Evolutionary conservation across 2,888 invertebrate species (phyloP), one percentile per base, ranked within the genome.

Genomic region (Noctua janthina): DNA sequence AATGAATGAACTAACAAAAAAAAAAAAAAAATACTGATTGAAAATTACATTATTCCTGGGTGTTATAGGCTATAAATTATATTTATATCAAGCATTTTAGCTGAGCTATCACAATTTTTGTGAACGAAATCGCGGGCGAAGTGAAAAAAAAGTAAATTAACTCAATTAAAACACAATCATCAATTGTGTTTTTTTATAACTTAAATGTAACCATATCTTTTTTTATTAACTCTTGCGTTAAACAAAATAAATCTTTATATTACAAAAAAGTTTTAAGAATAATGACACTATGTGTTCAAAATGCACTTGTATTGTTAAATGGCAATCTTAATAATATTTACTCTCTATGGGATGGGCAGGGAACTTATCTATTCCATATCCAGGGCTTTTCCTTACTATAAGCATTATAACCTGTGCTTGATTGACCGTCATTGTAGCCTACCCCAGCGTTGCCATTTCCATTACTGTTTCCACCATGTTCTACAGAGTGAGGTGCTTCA

Each of bases 311-410:
- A 66, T 35, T 64, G 35, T 1, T 39, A 39, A 39, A 66, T 20
- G 39, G 6, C 39, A 43, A 67, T 67, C 7, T 67, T 67, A 23
- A 17, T 35, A 29, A 8, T 70, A 67, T 35, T 49, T 8, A 49
- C 2, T 78, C 0, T 5, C 0, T n/a, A n/a, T 2, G 4, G 10
- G 46, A 20, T 2, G 4, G 10, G 10, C 20, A 35, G 11, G 3
- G 20, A 1, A 46, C 15, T 15, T 73, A 78, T 67, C 29, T 62
- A 56, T 23, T 23, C 86, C 84, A 86, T 66, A 82, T 29, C 86
- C 84, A 84, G 4, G 10, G 49, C 0, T 77, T 51, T 29, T 73
- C 69, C 54, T 23, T 11, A 20, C 7, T 68, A 10, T 23, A 67
- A 20, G 62, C 39, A 23, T 51, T 59, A 51, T 66, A 43, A 29